These are phyloP conservation scores for Anser cygnoides DNA, from an alignment of 2,113 vertebrate genomes.

Conservation along the genomic window DNA sequence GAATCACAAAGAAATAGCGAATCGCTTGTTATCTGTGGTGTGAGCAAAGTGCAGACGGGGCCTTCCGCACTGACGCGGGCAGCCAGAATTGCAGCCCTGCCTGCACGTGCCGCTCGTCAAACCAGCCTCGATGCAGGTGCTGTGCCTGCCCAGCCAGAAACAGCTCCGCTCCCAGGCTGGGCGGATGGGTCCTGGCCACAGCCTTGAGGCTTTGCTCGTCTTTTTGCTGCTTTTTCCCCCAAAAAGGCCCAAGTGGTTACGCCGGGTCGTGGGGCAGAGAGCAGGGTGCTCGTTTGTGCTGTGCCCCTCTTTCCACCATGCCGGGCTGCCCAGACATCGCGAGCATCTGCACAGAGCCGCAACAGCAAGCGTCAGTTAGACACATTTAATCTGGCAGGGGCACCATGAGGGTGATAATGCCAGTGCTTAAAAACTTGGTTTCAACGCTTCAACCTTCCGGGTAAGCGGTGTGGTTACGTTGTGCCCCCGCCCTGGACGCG, in stretches of 20 bases:
- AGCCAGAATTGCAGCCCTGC: neutral
- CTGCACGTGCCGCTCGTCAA: neutral
- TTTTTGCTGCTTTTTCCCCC: neutral
- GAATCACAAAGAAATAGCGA: fast-evolving
- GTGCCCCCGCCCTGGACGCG: neutral
- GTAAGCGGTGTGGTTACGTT: neutral
- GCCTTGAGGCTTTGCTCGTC: neutral
- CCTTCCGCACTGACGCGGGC: neutral
- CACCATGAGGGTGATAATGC: neutral
- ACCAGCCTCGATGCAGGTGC: neutral
- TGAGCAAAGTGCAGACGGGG: neutral
- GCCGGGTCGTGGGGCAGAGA: neutral
- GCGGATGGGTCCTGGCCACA: neutral
- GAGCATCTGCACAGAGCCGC: neutral
- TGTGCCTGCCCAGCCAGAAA: neutral
- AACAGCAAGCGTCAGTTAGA: neutral
- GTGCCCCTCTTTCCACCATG: neutral
- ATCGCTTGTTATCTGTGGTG: neutral
- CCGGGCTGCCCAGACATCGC: neutral
- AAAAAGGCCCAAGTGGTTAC: neutral
- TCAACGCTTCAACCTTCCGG: neutral
- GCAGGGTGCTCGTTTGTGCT: neutral
- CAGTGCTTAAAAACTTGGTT: neutral
- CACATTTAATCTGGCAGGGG: neutral
- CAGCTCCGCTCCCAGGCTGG: neutral